Percentiles rank a stretch among this genome's conserved stretches.
Evolutionary conservation across 2,113 vertebrate genomes (phyloP).

Genomic region (Rhineura floridana): DNA sequence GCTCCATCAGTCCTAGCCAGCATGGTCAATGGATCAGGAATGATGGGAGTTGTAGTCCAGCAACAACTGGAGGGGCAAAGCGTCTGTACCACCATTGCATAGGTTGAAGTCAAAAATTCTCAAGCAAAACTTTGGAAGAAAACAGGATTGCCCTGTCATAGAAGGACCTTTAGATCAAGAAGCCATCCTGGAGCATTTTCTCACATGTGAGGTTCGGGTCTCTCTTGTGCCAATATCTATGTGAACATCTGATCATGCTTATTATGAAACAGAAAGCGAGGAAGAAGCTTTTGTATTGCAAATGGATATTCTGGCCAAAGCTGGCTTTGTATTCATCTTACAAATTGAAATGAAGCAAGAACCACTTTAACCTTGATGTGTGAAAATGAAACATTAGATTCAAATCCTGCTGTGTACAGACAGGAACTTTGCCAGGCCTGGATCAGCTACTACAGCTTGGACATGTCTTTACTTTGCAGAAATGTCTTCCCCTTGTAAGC

Average conservation of each 20-base stretch:
- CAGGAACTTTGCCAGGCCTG: background rate
- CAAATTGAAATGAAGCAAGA: background rate
- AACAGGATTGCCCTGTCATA: background rate
- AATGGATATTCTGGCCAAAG: background rate
- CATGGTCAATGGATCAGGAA: too few species aligned
- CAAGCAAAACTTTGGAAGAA: background rate
- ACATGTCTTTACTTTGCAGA: background rate
- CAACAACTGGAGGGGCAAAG: too few species aligned
- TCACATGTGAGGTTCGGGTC: background rate
- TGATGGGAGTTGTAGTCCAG: too few species aligned
- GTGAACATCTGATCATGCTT: background rate
- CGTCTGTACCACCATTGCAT: too few species aligned
- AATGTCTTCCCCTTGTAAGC: background rate
- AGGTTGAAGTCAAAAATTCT: too few species aligned
- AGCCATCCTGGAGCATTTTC: too few species aligned
- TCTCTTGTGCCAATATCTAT: background rate
- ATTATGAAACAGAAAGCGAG: background rate
- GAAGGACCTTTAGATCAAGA: background rate
- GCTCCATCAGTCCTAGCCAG: background rate
- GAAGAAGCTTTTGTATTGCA: background rate
- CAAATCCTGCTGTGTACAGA: background rate
- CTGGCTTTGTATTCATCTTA: background rate
- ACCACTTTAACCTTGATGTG: background rate
- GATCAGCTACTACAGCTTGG: background rate
- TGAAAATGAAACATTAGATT: background rate